Evolutionary conservation across 2,797 vertebrate species (phyloP), one percentile per base, ranked within the genome.

Genomic region (Coregonus sp.): DNA sequence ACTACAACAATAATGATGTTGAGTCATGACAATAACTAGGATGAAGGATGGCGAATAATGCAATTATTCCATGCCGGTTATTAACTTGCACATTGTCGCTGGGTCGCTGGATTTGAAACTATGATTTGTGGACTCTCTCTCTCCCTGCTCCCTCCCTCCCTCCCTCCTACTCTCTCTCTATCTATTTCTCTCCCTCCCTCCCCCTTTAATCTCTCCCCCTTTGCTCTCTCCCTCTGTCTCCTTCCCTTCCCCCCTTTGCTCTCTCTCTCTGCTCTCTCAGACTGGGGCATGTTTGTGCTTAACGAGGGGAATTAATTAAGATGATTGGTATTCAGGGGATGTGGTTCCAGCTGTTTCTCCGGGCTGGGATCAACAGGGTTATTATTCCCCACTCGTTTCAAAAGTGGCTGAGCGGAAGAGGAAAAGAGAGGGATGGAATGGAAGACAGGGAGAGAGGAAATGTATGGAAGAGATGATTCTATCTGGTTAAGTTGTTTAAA

Each of bases 301-400:
- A 92, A 93, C 87, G 84, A 92, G 90, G 86, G 87, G 89, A 86
- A 94, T 92, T 91, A 91, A 95, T 94, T 92, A 91, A 86, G 73
- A 87, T 93, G 89, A 90, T 93, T 92, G 90, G 86, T 92, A 94
- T 94, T 92, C 91, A 63, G 81, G 80, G 82, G 86, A 81, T 78
- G 79, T 33, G 66, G 81, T 75, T 90, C 80, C 86, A 88, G 84
- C 82, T 88, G 86, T 89, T 89, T 90, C 79, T 63, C 72, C 4
- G 70, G 81, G 86, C 82, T 74, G 56, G 73, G 82, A 91, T 88
- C 85, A 89, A 85, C 83, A 78, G 86, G 90, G 86, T 86, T 84
- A 77, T 81, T 73, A 76, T 73, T 56, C 73, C 50, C 18, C 16
- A 61, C 73, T 72, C 31, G 82, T 74, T 86, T 81, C 37, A 85